Conservation (phyloP, 2,888 invertebrate genomes). For the Drosophila quasianomalipes region DNA sequence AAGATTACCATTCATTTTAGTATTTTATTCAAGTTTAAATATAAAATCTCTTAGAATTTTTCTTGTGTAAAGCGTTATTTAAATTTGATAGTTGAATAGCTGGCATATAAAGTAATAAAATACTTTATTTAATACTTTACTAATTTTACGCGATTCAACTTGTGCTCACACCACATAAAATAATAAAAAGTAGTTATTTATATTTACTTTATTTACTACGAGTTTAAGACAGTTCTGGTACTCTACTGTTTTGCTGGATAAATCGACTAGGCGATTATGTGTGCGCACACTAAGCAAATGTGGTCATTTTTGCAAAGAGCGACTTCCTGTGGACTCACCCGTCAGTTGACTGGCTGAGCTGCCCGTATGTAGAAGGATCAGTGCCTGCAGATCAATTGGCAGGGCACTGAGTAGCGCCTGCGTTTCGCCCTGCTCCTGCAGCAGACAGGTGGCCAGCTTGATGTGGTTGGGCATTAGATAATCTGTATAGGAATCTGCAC, state of each 20-base stretch:
- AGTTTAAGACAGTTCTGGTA: not conserved
- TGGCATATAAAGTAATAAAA: not conserved
- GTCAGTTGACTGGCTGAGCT: conserved; percentile 83
- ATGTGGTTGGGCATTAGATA: conserved; percentile 85
- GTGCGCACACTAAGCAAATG: not conserved
- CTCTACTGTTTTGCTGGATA: not conserved
- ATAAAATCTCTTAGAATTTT: not conserved
- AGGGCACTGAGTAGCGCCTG: conserved; percentile 84
- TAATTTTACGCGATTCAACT: not conserved
- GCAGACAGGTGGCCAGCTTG: conserved; percentile 87
- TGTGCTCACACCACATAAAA: not conserved
- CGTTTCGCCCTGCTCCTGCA: conserved; percentile 86
- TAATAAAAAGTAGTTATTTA: not conserved
- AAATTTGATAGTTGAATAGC: not conserved
- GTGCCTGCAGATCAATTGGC: conserved; percentile 86
- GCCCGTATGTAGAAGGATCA: conserved; percentile 87
- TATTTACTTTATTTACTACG: not conserved
- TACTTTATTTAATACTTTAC: not conserved
- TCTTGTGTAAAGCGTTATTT: not conserved
- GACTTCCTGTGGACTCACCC: conserved; percentile 62
- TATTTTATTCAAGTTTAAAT: not conserved
- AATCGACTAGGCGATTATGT: not conserved
- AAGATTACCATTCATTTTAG: not conserved
- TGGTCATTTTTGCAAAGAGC: not conserved
- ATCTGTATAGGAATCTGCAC: conserved; percentile 81